Evolutionary conservation across 2,888 invertebrate species (phyloP).

Genomic region (Aspidiotus rigidus): DNA sequence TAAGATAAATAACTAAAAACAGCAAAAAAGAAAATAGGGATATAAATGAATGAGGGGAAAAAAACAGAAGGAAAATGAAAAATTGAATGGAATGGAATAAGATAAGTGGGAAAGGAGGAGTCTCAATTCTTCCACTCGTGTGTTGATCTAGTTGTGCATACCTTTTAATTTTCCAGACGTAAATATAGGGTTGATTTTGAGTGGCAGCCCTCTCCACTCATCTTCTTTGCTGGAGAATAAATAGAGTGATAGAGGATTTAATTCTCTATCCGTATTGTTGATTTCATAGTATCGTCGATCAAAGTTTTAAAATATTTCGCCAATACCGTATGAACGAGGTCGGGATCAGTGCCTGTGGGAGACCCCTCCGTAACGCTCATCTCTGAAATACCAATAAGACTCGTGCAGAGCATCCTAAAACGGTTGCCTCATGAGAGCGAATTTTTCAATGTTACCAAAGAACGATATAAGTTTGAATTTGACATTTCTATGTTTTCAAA

Average conservation of each 20-base stretch:
- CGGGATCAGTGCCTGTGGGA: slow-evolving; percentile 31
- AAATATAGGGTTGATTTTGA: slow-evolving; percentile 44
- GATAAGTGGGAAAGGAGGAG: too few relatives aligned
- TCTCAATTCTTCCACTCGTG: too few relatives aligned
- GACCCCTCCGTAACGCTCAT: slow-evolving; percentile 37
- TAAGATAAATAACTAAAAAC: too few relatives aligned
- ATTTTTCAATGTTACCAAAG: slow-evolving; percentile 42
- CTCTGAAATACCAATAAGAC: slow-evolving; percentile 28
- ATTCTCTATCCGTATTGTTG: slow-evolving; percentile 25
- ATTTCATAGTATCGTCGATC: slow-evolving; percentile 30
- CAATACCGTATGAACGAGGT: slow-evolving; percentile 32
- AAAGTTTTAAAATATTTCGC: slow-evolving; percentile 37
- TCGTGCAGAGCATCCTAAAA: slow-evolving; percentile 11
- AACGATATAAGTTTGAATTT: slow-evolving; percentile 43
- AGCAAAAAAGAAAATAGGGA: too few relatives aligned
- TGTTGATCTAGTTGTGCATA: slow-evolving; percentile 34
- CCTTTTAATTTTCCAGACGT: slow-evolving; percentile 43
- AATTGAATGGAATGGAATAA: too few relatives aligned
- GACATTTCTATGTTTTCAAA: slow-evolving; percentile 44
- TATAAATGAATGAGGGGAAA: too few relatives aligned
- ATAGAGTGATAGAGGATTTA: slow-evolving; percentile 37
- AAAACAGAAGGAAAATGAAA: too few relatives aligned
- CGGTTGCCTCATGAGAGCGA: background rate
- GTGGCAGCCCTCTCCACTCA: too few relatives aligned
- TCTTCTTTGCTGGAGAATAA: too few relatives aligned